Percentiles rank a stretch among this genome's conserved stretches.
phyloP scores from a whole-genome alignment of 2,113 vertebrate species.

The Erythrocercus mccallii region DNA sequence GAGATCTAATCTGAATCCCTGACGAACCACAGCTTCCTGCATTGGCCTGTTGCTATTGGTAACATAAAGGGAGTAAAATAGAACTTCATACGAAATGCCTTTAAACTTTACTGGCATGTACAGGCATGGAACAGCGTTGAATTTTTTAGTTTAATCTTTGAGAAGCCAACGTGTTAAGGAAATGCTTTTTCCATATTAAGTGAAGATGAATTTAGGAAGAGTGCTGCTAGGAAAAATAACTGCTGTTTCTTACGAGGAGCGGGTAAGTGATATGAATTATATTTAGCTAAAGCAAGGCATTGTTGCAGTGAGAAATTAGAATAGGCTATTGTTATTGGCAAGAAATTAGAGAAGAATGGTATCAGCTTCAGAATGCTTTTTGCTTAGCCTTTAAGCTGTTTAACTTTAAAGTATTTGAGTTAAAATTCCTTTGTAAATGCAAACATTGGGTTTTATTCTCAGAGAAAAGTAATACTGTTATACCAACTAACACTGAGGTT shows the following conservation, averaged over 20 bases:
- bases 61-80: slow-evolving; percentile 71
- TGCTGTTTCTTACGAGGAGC: slow-evolving; percentile 56
- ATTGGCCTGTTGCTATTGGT: slow-evolving; percentile 77
- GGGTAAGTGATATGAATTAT: slow-evolving; percentile 68
- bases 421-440: neutral
- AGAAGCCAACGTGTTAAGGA: slow-evolving; percentile 26
- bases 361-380: slow-evolving; percentile 1
- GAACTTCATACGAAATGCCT: slow-evolving; percentile 71
- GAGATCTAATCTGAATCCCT: slow-evolving; percentile 70
- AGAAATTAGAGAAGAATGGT: slow-evolving; percentile 9
- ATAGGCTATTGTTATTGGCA: slow-evolving; percentile 27
- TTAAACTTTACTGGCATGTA: slow-evolving; percentile 80
- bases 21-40: slow-evolving; percentile 73
- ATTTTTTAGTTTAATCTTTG: slow-evolving; percentile 29
- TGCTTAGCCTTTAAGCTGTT: slow-evolving; percentile 6
- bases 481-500: neutral
- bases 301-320: slow-evolving; percentile 1
- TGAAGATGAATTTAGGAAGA: slow-evolving; percentile 73
- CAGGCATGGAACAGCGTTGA: slow-evolving; percentile 71
- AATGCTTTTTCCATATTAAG: slow-evolving; percentile 48
- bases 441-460: neutral
- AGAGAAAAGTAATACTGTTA: neutral
- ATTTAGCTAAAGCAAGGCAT: slow-evolving; percentile 2
- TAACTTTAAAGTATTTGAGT: neutral
- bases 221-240: slow-evolving; percentile 66